Percentiles rank a stretch among this genome's conserved stretches.
Conservation (phyloP, 2,888 invertebrate genomes). For the Gerris lacustris region DNA sequence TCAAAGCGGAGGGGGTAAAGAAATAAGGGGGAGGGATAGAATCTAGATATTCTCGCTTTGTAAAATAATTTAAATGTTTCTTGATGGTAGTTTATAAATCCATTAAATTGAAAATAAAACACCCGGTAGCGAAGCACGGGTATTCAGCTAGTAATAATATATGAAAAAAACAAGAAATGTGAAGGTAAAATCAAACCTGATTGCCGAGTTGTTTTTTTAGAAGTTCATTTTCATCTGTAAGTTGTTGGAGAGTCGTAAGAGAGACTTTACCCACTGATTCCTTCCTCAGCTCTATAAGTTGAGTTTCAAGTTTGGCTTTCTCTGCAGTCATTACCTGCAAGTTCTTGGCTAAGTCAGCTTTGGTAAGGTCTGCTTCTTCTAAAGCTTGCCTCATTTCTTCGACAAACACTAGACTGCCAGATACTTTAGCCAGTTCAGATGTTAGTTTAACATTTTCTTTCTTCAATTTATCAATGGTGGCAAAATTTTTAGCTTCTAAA, state of each 20-base stretch:
- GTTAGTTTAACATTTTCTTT: background rate
- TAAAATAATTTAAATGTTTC: no score
- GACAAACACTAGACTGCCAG: background rate
- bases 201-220: background rate
- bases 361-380: background rate
- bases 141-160: no score
- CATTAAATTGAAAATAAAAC: no score
- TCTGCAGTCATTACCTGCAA: background rate
- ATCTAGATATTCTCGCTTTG: no score
- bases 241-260: background rate
- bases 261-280: conserved; percentile 11
- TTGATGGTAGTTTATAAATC: no score
- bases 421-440: background rate
- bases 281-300: conserved; percentile 4
- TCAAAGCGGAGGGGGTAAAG: no score
- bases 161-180: no score
- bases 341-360: background rate
- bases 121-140: no score
- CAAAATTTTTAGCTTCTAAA: background rate
- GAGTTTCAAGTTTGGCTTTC: background rate
- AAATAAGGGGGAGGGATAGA: no score
- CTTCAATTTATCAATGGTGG: background rate
- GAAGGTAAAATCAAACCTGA: background rate
- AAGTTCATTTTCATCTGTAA: background rate
- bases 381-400: background rate